A percentile compares a stretch with the other conserved stretches of the same genome.
Conservation (phyloP, 2,888 invertebrate species). For the Phyllotreta striolata region DNA sequence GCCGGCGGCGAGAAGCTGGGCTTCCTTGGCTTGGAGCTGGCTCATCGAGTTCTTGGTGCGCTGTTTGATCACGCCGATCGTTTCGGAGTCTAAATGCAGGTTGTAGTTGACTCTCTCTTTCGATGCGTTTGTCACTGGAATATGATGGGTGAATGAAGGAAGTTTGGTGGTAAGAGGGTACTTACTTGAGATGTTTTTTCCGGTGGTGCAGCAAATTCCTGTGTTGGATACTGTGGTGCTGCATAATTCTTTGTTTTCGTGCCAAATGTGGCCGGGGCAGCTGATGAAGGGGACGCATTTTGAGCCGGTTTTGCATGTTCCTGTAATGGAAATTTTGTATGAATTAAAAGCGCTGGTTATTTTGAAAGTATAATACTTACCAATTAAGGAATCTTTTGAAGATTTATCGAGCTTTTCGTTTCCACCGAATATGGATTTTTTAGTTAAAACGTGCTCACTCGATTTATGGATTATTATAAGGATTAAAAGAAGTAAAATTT, state of each 20-base stretch:
- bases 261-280: conserved; percentile 70
- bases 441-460: no score
- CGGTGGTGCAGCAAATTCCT: conserved; percentile 72
- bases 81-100: conserved; percentile 45
- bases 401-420: no score
- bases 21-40: conserved; percentile 57
- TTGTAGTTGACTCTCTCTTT: conserved; percentile 36
- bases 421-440: no score
- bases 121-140: no score
- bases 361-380: conserved; percentile 5
- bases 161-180: not conserved
- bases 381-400: conserved; percentile 10
- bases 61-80: conserved; percentile 46
- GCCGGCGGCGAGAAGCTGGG: conserved; percentile 53
- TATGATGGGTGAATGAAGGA: no score
- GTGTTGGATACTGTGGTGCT: conserved; percentile 61
- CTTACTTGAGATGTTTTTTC: conserved; percentile 66
- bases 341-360: not conserved
- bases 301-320: conserved; percentile 62
- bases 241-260: conserved; percentile 58
- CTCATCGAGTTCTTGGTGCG: conserved; percentile 57
- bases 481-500: no score
- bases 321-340: not conserved
- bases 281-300: conserved; percentile 70
- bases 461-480: no score